Base-by-base conservation (phyloP, 37 sponge, comb jelly and placozoan genomes). In the Spongilla lacustris region DNA sequence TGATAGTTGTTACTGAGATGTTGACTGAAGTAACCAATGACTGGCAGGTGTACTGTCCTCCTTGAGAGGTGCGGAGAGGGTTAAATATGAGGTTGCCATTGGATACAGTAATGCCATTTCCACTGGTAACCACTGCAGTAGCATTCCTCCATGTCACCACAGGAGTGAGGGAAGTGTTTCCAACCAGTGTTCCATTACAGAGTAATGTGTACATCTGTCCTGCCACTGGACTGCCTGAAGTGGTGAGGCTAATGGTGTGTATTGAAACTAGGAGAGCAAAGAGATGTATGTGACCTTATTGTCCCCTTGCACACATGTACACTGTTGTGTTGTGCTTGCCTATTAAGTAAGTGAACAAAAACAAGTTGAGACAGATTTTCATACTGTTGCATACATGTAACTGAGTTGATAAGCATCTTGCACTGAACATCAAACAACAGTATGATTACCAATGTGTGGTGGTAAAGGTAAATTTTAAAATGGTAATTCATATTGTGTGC, bases 21-120 rank as follows among this genome's bases (percentile, higher is more conserved):
- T 23, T 21, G 50, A 83, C 0, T 29, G 31, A 26, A 24, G 36
- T 34, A 0, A 4, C 9, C 5, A 75, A 48, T 46, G 80, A 81
- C 30, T 36, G 66, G 33, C 87, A 87, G 81, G 14, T 75, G 76
- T 87, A 87, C 75, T 67, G 68, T 28, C 75, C 87, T 75, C 75
- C 87, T 66, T 87, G 81, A 28, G 87, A 81, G 36, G 87, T 75
- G 9, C 67, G 67, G 0, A 87, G 81, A 38, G 81, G 68, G 36
- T 22, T 50, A 68, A 87, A 87, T 23, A 14, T 73, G 48, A 86
- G 72, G 12, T 4, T 25, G 13, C 41, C n/a, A 70, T 28, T 80
- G 36, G 25, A 17, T 69, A 27, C 71, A 72, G 29, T 13, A 12
- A 25, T 29, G 8, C 73, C 30, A 29, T 13, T 32, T 24, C 73